These are phyloP conservation scores for Ectemnius continuus DNA, from an alignment of 2,888 invertebrate genomes.

Conservation along the genomic window DNA sequence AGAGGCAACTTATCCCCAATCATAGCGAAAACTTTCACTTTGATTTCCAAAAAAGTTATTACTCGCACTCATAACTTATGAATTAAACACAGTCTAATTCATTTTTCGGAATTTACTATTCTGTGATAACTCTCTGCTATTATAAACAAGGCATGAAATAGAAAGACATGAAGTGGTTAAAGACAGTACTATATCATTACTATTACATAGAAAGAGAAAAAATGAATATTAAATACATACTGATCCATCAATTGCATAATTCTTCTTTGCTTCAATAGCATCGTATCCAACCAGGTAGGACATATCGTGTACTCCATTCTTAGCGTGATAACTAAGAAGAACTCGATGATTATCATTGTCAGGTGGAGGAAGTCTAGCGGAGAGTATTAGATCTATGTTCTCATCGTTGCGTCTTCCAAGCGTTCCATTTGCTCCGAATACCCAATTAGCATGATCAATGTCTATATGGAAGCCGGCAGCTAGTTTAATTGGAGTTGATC, in stretches of 20 bases:
- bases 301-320: conserved; percentile 75
- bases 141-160: no score
- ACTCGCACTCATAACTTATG: no score
- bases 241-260: conserved; percentile 82
- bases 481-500: conserved; percentile 78
- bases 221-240: conserved; percentile 76
- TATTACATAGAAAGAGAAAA: background rate
- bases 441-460: conserved; percentile 81
- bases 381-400: conserved; percentile 80
- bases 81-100: no score
- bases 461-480: conserved; percentile 80
- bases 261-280: conserved; percentile 79
- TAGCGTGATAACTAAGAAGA: conserved; percentile 78
- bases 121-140: no score
- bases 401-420: conserved; percentile 79
- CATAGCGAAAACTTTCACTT: no score
- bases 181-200: no score
- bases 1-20: no score
- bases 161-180: no score
- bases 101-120: no score
- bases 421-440: conserved; percentile 81
- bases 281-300: conserved; percentile 80
- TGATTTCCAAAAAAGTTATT: no score
- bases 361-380: conserved; percentile 83
- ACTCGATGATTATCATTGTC: conserved; percentile 83